These are phyloP conservation scores for Philotrypesis tridentata DNA, from an alignment of 1,140 invertebrate genomes.

Conservation along the genomic window DNA sequence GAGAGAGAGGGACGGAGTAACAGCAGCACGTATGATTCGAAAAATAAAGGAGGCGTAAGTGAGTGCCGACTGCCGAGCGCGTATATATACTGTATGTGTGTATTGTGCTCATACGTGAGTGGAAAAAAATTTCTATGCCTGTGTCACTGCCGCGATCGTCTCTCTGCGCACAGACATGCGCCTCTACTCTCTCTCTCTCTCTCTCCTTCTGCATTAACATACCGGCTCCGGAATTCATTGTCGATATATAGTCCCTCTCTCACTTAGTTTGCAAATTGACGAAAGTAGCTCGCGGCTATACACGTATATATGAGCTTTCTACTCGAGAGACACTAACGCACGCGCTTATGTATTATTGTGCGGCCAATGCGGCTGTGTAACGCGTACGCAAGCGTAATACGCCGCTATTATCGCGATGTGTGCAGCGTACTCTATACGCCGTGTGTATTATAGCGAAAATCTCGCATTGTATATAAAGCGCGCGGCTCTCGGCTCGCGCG, in stretches of 20 bases:
- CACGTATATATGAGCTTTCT: not conserved
- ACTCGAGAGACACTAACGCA: not conserved
- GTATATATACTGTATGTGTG: slow-evolving; percentile 19
- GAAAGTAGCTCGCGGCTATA: not conserved
- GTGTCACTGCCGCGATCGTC: no score
- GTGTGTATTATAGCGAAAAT: no score
- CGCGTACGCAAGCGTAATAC: no score
- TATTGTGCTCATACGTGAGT: no score
- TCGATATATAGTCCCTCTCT: slow-evolving; percentile 1
- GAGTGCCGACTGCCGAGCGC: slow-evolving; percentile 42
- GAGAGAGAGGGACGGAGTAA: not conserved
- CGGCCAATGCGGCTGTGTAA: no score
- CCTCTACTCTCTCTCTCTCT: no score
- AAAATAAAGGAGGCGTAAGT: slow-evolving; percentile 36
- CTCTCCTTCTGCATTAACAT: slow-evolving; percentile 15
- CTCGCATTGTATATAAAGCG: no score
- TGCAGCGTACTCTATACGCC: no score
- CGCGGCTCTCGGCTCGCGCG: not conserved
- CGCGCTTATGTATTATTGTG: not conserved
- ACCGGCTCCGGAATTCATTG: not conserved
- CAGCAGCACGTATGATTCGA: not conserved
- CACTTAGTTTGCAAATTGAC: not conserved
- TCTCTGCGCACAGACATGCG: no score
- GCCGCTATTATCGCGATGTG: no score
- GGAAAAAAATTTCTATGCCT: no score